These are phyloP conservation scores for Pseudocheirus occidentalis DNA, from an alignment of 2,797 vertebrate species.

Conservation along the genomic window DNA sequence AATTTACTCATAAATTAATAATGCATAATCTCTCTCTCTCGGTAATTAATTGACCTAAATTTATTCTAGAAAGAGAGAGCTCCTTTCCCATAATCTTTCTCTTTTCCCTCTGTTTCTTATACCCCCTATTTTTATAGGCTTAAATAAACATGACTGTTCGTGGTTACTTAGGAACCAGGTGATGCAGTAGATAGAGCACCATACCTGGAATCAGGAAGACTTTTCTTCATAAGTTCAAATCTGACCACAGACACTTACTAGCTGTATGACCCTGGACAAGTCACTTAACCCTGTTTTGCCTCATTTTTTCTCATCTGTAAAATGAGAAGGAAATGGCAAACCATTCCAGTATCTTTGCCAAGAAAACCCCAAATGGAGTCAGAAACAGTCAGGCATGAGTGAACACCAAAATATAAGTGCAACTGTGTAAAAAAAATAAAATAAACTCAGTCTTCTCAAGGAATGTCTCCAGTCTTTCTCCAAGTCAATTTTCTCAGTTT, in stretches of 20 bases:
- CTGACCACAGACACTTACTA: neutral
- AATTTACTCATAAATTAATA: neutral
- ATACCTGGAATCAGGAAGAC: neutral
- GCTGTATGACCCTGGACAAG: neutral
- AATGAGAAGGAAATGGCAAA: neutral
- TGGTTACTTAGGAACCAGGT: neutral
- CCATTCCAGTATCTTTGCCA: neutral
- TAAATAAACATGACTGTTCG: neutral
- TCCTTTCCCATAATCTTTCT: neutral
- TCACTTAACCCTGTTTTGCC: neutral
- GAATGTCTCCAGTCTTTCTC: neutral
- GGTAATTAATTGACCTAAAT: neutral
- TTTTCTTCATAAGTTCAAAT: neutral
- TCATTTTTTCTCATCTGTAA: neutral
- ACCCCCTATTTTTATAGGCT: neutral
- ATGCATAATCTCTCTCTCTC: neutral
- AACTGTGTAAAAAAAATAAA: neutral
- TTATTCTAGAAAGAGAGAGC: neutral
- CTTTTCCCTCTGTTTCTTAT: neutral
- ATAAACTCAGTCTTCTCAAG: neutral
- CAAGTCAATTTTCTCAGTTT: neutral
- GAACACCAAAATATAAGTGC: neutral
- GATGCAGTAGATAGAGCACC: neutral
- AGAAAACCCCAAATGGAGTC: neutral
- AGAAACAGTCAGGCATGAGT: neutral